Evolutionary conservation across 2,797 vertebrate species (phyloP), one percentile per base, ranked within the genome.

Genomic region (Liparis tanakae): DNA sequence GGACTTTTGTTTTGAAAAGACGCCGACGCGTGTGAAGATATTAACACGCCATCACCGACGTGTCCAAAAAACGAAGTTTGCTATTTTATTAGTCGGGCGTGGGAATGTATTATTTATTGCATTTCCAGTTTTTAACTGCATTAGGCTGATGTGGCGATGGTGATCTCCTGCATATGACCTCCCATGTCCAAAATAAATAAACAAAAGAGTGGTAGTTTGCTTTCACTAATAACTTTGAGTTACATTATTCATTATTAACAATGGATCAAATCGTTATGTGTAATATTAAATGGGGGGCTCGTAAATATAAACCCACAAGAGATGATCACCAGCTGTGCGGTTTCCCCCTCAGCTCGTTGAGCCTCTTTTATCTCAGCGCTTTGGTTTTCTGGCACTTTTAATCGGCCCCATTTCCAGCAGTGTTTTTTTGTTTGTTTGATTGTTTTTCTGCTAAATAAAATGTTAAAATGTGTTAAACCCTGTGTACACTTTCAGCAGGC

Each of bases 271-370:
- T 55, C 8, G 33, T 22, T 25, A 25, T 53, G 12, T 25, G 51
- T 13, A 25, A 53, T 53, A 20, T 12, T 12, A 25, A 25, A 53
- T 53, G 20, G 51, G 51, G 25, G 25, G 25, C 14, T 33, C 14
- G 25, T 55, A 15, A 30, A 59, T 41, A 59, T 46, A 62, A 46
- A 62, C 43, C 22, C 41, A 33, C 41, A 18, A 15, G 4, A 62
- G 14, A 62, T 62, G 15, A 62, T 62, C 41, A 30, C 60, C 41
- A 62, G 43, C 60, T 62, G 60, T 62, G 60, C 41, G 12, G 30
- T 14, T 25, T 34, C 36, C 39, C 44, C 61, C 43, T 34, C 44
- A n/a, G 43, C 0, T 63, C 30, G 8, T 34, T 63, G 13, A 50
- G 61, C 30, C 18, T 36, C 18, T 33, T 62, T 62, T 62, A 62